Percentiles rank a stretch among this genome's conserved stretches.
Evolutionary conservation across 1,140 invertebrate species (phyloP).

Genomic region (Globodera rostochiensis): DNA sequence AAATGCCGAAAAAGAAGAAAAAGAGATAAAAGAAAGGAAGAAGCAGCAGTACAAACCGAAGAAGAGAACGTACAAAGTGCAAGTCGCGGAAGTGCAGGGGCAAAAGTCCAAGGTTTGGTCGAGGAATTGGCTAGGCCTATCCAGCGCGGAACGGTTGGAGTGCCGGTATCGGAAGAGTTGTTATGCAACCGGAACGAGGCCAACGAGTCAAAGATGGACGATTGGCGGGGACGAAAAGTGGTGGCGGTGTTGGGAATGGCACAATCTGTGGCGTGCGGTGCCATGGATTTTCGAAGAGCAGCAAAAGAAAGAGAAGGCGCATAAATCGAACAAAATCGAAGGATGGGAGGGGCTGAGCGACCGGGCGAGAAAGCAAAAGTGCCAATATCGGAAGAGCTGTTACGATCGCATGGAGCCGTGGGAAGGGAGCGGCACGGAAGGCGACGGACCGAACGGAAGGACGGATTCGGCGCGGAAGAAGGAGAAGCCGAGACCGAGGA

Average conservation of each 20-base stretch:
- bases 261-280: background rate
- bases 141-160: background rate
- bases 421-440: background rate
- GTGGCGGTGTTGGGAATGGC: background rate
- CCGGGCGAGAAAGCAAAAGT: background rate
- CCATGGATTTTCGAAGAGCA: background rate
- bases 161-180: conserved; percentile 46
- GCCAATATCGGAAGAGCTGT: conserved; percentile 42
- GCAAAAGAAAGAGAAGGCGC: background rate
- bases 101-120: conserved; percentile 3
- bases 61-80: background rate
- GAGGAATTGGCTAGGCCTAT: background rate
- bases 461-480: background rate
- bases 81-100: background rate
- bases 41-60: background rate
- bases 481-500: background rate
- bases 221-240: background rate
- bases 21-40: background rate
- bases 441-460: background rate
- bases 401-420: conserved; percentile 17
- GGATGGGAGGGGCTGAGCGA: background rate
- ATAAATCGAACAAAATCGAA: background rate
- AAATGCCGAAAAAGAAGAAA: conserved; percentile 3
- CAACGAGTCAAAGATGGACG: background rate
- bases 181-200: conserved; percentile 26